Percentiles rank a stretch among this genome's conserved stretches.
phyloP scores from a whole-genome alignment of 2,797 vertebrate genomes.

The Tachyglossus aculeatus region DNA sequence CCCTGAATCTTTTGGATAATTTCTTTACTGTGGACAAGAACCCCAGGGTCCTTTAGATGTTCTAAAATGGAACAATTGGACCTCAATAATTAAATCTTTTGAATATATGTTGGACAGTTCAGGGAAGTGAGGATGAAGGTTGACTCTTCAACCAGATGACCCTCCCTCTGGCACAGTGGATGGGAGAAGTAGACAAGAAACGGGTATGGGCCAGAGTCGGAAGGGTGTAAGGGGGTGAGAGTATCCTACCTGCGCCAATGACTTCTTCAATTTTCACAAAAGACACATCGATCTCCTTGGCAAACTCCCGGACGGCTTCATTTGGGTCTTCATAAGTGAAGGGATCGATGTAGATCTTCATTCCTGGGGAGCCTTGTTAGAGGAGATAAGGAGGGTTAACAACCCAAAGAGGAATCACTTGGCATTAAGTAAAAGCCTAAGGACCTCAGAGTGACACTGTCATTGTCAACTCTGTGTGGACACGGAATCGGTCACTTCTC shows the following conservation, averaged over 20 bases:
- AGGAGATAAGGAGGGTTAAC: conserved; percentile 44
- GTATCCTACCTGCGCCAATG: conserved; percentile 93
- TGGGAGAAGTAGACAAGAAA: neutral
- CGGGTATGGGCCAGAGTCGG: conserved; percentile 2
- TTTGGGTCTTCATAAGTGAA: conserved; percentile 99
- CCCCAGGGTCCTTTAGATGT: too few species aligned
- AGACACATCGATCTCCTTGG: conserved; percentile 98
- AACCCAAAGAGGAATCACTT: conserved; percentile 33
- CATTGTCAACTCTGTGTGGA: too few species aligned
- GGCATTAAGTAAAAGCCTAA: neutral
- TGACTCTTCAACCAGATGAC: neutral
- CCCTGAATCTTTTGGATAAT: too few species aligned
- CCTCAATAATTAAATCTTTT: too few species aligned
- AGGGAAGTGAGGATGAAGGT: neutral
- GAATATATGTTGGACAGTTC: too few species aligned
- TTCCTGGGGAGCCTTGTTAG: conserved; percentile 91
- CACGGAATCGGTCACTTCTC: too few species aligned
- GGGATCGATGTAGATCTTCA: conserved; percentile 99
- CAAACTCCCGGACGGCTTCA: conserved; percentile 95
- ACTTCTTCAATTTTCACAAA: conserved; percentile 99
- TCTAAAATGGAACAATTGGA: too few species aligned
- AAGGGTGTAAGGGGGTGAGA: neutral
- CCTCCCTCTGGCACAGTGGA: neutral
- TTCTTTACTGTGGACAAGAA: too few species aligned
- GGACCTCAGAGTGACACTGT: neutral